Conservation (phyloP, 1,140 invertebrate genomes). For the Zophobas atratus region DNA sequence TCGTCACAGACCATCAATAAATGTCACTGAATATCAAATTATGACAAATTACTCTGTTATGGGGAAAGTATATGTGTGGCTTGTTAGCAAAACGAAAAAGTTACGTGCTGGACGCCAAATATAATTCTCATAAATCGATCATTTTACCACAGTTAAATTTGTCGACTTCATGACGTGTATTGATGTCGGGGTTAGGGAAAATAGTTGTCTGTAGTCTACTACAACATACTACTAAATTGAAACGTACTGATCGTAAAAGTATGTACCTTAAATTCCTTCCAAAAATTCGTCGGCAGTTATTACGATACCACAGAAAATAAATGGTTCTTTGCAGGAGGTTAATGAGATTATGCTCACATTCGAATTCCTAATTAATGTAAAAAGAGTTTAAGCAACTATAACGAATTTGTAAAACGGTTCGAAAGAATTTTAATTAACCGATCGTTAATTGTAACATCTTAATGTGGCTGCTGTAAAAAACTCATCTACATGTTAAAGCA, state of each 20-base stretch:
- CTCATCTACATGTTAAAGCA: not conserved
- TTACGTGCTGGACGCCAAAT: not conserved
- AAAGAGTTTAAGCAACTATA: not conserved
- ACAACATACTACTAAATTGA: no score
- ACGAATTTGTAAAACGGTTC: not conserved
- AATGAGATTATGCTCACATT: no score
- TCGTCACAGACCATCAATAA: constrained; percentile 9
- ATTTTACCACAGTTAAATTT: constrained; percentile 6
- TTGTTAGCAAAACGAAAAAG: not conserved
- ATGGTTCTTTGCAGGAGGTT: no score
- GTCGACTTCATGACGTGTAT: not conserved
- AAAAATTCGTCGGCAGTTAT: no score
- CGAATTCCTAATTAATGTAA: no score
- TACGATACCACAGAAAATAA: no score
- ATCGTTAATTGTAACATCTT: not conserved
- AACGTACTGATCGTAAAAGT: no score
- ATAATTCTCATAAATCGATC: constrained; percentile 14
- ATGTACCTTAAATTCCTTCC: no score
- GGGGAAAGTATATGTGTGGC: not conserved
- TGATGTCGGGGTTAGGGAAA: no score
- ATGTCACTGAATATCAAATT: constrained; percentile 22
- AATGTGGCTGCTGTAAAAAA: not conserved
- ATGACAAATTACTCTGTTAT: constrained; percentile 14
- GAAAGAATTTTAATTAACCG: not conserved
- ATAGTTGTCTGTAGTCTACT: no score